Percentiles rank a stretch among this genome's conserved stretches.
phyloP scores from a whole-genome alignment of 92 coral and sea anemone species.

The Bergia puertoricense region DNA sequence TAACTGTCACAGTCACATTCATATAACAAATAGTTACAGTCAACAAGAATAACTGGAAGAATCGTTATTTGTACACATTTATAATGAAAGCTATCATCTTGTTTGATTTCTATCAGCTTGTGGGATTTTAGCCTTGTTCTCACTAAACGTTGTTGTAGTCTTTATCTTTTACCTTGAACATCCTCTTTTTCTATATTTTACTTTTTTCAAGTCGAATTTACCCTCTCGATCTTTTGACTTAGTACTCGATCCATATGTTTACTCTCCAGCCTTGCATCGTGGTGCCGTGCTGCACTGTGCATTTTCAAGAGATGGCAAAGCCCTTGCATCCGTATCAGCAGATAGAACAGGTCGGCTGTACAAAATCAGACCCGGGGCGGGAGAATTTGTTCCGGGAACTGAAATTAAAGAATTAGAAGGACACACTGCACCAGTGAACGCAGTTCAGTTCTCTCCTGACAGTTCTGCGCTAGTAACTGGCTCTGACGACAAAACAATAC shows the following conservation, averaged over 20 bases:
- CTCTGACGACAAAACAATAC: slow-evolving; percentile 80
- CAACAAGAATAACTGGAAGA: no score
- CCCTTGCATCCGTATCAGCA: slow-evolving; percentile 81
- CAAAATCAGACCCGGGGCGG: slow-evolving; percentile 85
- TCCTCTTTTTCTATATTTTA: no score
- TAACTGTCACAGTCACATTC: no score
- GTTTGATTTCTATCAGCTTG: no score
- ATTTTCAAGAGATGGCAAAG: slow-evolving; percentile 81
- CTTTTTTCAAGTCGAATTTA: no score
- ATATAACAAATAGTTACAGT: no score
- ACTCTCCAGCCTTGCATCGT: slow-evolving; percentile 73
- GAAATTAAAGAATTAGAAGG: slow-evolving; percentile 61
- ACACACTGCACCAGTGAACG: slow-evolving; percentile 77
- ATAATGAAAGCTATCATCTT: no score
- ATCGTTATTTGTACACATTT: no score
- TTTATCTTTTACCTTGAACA: no score
- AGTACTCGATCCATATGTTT: not conserved
- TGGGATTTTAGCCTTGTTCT: no score
- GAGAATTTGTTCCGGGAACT: slow-evolving; percentile 88
- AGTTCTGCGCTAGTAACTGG: slow-evolving; percentile 65
- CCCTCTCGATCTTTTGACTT: no score
- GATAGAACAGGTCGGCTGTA: slow-evolving; percentile 82
- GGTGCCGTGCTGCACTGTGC: slow-evolving; percentile 82
- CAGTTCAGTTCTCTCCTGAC: slow-evolving; percentile 76
- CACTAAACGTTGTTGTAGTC: no score